phyloP scores from a whole-genome alignment of 2,797 vertebrate genomes.

The Melanotaenia trifasciata region DNA sequence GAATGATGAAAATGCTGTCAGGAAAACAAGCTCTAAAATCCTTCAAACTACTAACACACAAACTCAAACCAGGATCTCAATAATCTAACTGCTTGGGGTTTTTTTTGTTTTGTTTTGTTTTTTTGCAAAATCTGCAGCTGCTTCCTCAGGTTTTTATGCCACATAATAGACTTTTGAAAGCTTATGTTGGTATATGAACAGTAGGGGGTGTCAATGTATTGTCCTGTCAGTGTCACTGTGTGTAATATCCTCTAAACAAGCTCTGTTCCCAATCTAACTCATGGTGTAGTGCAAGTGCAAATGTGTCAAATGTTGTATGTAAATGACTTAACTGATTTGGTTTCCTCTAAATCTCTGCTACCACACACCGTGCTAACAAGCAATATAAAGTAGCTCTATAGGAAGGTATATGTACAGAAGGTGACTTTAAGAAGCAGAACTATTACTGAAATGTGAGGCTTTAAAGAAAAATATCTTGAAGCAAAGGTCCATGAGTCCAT shows the following conservation, averaged over 20 bases:
- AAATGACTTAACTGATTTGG: background rate
- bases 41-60: background rate
- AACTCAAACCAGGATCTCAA: background rate
- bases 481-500: background rate
- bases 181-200: slow-evolving; percentile 27
- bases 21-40: background rate
- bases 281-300: background rate
- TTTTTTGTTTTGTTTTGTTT: too few species aligned
- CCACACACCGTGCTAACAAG: background rate
- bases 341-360: background rate
- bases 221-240: slow-evolving; percentile 8
- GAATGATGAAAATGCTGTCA: background rate
- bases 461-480: too few species aligned
- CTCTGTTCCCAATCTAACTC: background rate
- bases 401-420: too few species aligned
- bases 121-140: background rate
- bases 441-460: too few species aligned
- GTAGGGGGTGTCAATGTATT: slow-evolving; percentile 54
- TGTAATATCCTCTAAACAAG: slow-evolving; percentile 1
- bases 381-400: too few species aligned
- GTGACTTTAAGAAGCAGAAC: too few species aligned
- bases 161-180: background rate
- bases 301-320: background rate
- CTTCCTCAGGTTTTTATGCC: background rate
- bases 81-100: background rate